These are phyloP conservation scores for Helleia helle DNA, from an alignment of 2,888 invertebrate species.

Conservation along the genomic window DNA sequence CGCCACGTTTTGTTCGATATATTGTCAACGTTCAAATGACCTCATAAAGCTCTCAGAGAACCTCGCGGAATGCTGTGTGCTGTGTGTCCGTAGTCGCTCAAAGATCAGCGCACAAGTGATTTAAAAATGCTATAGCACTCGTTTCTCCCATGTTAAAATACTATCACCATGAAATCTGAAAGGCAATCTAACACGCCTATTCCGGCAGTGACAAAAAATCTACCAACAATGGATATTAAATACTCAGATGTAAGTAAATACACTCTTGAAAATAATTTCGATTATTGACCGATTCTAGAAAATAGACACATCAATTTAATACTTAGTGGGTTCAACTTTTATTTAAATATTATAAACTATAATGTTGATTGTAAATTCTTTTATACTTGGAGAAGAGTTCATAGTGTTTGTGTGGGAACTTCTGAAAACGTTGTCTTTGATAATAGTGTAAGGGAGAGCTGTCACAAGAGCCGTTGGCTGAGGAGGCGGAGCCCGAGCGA, in stretches of 20 bases:
- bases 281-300: too few relatives aligned
- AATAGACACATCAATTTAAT: too few relatives aligned
- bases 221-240: conserved; percentile 45
- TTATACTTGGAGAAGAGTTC: too few relatives aligned
- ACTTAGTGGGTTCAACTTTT: too few relatives aligned
- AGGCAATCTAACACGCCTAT: conserved; percentile 36
- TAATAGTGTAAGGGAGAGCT: conserved; percentile 39
- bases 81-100: conserved; percentile 33
- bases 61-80: conserved; percentile 37
- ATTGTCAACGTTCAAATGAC: too few relatives aligned
- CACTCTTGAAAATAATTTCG: too few relatives aligned
- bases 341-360: too few relatives aligned
- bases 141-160: conserved; percentile 26
- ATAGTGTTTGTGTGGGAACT: too few relatives aligned
- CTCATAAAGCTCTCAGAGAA: conserved; percentile 13
- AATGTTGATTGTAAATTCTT: too few relatives aligned
- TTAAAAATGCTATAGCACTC: conserved; percentile 33
- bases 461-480: conserved; percentile 30
- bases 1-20: too few relatives aligned
- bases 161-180: conserved; percentile 31
- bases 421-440: conserved; percentile 14
- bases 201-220: conserved; percentile 41
- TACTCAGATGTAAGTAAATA: conserved; percentile 55
- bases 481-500: conserved; percentile 69
- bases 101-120: conserved; percentile 32